These are phyloP conservation scores for Nibea coibor DNA, from an alignment of 2,113 vertebrate species.

Conservation along the genomic window DNA sequence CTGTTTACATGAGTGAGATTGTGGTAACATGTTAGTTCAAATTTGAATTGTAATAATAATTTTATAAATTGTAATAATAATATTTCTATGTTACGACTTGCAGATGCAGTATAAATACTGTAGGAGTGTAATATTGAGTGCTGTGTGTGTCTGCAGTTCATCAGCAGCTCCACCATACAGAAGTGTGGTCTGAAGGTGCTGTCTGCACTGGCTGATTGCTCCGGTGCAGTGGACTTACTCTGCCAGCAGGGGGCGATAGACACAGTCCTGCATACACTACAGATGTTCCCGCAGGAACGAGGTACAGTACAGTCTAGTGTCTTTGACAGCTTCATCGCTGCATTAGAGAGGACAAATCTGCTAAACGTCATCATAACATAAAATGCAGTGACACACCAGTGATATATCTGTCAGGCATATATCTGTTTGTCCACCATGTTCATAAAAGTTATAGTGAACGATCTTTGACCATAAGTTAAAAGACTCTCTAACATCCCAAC, in stretches of 20 bases:
- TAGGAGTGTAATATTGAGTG: not conserved
- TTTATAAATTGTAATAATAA: too few relatives aligned
- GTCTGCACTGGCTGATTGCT: constrained; percentile 86
- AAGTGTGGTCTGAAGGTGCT: constrained; percentile 90
- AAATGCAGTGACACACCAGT: too few relatives aligned
- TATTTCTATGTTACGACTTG: too few relatives aligned
- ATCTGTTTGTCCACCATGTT: not conserved
- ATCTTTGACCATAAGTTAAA: too few relatives aligned
- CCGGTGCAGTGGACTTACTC: constrained; percentile 89
- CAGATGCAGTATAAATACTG: not conserved
- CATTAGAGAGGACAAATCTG: not conserved
- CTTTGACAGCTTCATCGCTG: not conserved
- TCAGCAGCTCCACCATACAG: constrained; percentile 89
- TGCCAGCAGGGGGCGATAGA: constrained; percentile 92
- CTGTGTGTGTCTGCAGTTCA: constrained; percentile 84
- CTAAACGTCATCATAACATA: not conserved
- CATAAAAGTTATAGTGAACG: not conserved
- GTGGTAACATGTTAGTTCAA: too few relatives aligned
- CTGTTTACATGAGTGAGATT: too few relatives aligned
- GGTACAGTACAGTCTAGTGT: constrained; percentile 77
- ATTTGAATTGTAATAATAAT: too few relatives aligned
- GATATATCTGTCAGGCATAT: not conserved
- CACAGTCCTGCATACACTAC: constrained; percentile 90
- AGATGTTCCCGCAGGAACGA: constrained; percentile 92
- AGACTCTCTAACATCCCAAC: not conserved